Base-by-base conservation (phyloP, 2,797 vertebrate species). In the Anas flavirostris region DNA sequence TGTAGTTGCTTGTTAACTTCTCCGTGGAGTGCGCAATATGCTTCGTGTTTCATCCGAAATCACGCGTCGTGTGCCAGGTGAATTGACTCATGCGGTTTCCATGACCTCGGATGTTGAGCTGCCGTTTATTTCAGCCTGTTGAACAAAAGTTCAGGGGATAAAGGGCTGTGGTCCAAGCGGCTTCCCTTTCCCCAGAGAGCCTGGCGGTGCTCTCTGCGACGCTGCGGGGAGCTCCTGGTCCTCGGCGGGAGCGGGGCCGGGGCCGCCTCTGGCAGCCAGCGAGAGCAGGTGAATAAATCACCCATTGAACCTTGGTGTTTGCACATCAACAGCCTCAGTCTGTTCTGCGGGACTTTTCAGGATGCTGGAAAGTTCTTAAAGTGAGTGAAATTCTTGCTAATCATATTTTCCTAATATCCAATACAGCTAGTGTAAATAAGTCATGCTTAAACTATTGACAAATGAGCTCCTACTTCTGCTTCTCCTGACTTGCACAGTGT, bases 401-500 rank as follows among this genome's bases (percentile, higher is more conserved):
- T 55, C 33, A 1, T 77, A 10, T 69, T 96, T 85, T 97, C 91
- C 68, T 78, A 26, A 59, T 67, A 88, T 35, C 90, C 87, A 83
- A 29, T 82, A 59, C 76, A 95, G 86, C 68, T 73, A 73, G 59
- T 96, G 89, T 96, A 88, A 91, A 94, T 90, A 95, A 90, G 13
- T 33, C 72, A 13, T 14, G 53, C 52, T 12, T 73, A 55, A 89
- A 35, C 3, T 31, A 16, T 9, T 59, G 89, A 93, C 82, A 83
- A 58, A 44, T 12, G 67, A 95, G 86, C 68, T 93, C 3, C 84
- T 66, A 60, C 80, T 91, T 48, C 91, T 94, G 76, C 91, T 95
- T 69, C 92, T 96, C 91, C 90, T 86, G 89, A 95, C 96, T 91
- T 9, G 55, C 89, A 60, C 96, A 62, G 62, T 88, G 94, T 92